Evolutionary conservation across 2,113 vertebrate species (phyloP).

Genomic region (Rhynchomys soricoides): DNA sequence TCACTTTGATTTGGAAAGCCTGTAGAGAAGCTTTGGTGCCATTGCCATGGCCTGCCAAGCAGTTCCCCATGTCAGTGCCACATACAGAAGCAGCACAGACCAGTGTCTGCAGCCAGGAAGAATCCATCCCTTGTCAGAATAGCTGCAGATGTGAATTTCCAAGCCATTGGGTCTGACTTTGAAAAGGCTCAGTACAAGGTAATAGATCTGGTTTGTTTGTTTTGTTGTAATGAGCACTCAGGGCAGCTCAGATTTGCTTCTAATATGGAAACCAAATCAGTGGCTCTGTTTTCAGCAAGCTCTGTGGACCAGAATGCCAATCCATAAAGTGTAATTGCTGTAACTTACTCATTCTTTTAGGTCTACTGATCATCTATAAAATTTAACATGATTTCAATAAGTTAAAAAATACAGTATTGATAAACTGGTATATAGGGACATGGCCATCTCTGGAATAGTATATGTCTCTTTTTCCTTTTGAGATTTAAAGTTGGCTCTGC

Average conservation of each 20-base stretch:
- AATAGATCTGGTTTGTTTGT: background rate
- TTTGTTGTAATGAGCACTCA: background rate
- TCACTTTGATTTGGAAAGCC: background rate
- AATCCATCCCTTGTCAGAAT: background rate
- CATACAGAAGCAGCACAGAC: background rate
- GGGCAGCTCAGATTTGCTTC: background rate
- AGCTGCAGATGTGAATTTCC: background rate
- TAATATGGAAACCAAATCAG: background rate
- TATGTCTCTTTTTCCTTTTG: background rate
- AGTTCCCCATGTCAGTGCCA: background rate
- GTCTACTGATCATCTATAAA: constrained; percentile 13
- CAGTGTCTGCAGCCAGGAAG: constrained; percentile 25
- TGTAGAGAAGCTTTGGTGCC: background rate
- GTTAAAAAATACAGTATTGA: background rate
- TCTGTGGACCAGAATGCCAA: background rate
- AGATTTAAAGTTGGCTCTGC: constrained; percentile 20
- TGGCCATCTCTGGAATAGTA: background rate
- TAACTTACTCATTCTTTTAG: background rate
- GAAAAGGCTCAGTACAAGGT: background rate
- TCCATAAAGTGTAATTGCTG: background rate
- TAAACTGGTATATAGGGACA: background rate
- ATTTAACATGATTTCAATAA: background rate
- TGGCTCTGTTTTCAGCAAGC: background rate
- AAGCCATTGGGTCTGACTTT: background rate
- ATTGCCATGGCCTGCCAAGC: background rate